Evolutionary conservation across 2,888 invertebrate genomes (phyloP).

Genomic region (Meiosimyza decipiens): DNA sequence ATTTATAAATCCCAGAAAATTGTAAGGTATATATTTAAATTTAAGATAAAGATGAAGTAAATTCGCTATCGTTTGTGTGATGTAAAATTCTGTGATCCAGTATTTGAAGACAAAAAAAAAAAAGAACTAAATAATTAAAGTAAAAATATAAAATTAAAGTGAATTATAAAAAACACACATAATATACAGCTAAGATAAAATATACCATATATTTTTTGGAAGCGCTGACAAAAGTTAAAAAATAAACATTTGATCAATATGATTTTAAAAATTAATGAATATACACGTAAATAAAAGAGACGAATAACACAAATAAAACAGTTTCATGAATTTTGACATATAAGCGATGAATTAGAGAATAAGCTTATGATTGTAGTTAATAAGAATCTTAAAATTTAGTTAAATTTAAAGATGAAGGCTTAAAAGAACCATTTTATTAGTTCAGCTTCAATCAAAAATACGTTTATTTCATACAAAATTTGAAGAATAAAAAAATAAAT

Average conservation of each 20-base stretch:
- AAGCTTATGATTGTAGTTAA: too few species aligned
- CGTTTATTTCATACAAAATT: too few species aligned
- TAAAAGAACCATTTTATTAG: too few species aligned
- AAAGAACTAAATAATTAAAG: conserved; percentile 29
- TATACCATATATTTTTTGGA: background rate
- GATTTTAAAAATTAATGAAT: too few species aligned
- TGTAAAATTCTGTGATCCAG: conserved; percentile 67
- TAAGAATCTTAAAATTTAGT: too few species aligned
- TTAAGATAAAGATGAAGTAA: conserved; percentile 14
- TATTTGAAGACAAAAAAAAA: conserved; percentile 51
- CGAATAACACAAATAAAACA: conserved; percentile 25
- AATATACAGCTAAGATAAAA: conserved; percentile 3
- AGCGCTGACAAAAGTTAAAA: too few species aligned
- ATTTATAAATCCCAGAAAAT: conserved; percentile 23
- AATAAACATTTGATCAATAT: too few species aligned
- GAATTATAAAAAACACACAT: conserved; percentile 22
- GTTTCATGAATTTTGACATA: too few species aligned
- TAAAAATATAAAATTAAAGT: conserved; percentile 30
- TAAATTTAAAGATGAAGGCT: too few species aligned
- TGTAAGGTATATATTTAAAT: background rate
- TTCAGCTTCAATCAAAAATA: too few species aligned
- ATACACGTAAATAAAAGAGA: too few species aligned
- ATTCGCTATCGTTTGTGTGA: conserved; percentile 63
- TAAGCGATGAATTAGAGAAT: too few species aligned
- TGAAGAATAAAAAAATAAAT: conserved; percentile 16